Conservation (phyloP, 2,113 vertebrate genomes). For the Limnothrissa miodon region DNA sequence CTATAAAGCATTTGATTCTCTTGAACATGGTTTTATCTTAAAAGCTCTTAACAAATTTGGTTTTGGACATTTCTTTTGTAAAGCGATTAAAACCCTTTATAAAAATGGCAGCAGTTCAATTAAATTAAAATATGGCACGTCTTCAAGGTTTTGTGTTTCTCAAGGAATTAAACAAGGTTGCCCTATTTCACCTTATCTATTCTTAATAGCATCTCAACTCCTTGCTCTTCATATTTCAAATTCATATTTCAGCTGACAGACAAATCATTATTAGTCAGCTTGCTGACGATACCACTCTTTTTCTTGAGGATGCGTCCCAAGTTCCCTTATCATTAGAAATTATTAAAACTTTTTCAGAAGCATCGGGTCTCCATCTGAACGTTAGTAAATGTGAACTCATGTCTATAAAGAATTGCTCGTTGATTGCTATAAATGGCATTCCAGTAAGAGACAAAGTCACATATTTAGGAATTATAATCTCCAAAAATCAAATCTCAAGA, state of each 20-base stretch:
- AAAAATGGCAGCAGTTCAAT: neutral
- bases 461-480: slow-evolving; percentile 1
- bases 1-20: neutral
- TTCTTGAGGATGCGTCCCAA: slow-evolving; percentile 11
- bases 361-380: slow-evolving; percentile 16
- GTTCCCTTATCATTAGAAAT: neutral
- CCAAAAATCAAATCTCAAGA: neutral
- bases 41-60: slow-evolving; percentile 21
- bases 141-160: neutral
- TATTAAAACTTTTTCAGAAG: neutral
- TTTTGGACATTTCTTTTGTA: slow-evolving; percentile 18
- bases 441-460: slow-evolving; percentile 2
- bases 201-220: no score
- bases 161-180: slow-evolving; percentile 2
- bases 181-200: no score
- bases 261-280: no score
- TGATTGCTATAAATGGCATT: neutral
- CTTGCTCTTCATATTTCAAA: no score
- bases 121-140: neutral
- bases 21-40: slow-evolving; percentile 26
- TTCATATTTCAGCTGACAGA: no score
- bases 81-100: slow-evolving; percentile 28
- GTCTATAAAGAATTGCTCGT: neutral
- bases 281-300: slow-evolving; percentile 18
- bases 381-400: slow-evolving; percentile 21